These are phyloP conservation scores for Drosophila conformis DNA, from an alignment of 2,888 invertebrate species.

Conservation along the genomic window DNA sequence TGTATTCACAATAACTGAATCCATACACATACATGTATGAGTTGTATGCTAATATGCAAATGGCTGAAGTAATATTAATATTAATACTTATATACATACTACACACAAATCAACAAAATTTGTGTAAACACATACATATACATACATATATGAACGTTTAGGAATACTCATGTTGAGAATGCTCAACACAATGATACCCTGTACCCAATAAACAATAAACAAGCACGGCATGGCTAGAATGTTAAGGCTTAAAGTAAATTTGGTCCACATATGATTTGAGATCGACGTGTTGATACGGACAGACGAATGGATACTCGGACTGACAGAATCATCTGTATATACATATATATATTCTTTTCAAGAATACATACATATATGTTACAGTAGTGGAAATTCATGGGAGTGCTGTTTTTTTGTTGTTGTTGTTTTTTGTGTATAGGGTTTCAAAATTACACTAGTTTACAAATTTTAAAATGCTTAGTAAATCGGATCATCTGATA, in stretches of 20 bases:
- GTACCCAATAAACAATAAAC: conserved; percentile 14
- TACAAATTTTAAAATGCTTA: neutral
- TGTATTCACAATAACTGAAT: conserved; percentile 32
- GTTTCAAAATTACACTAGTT: conserved; percentile 5
- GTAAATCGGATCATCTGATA: conserved; percentile 1
- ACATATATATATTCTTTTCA: neutral
- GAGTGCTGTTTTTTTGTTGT: neutral
- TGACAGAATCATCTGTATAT: neutral
- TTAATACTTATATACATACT: conserved; percentile 16
- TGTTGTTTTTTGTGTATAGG: neutral
- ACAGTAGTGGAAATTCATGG: neutral
- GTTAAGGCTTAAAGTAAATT: neutral
- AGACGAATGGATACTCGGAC: neutral
- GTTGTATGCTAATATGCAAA: conserved; percentile 6
- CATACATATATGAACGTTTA: conserved; percentile 4
- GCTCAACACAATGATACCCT: conserved; percentile 10
- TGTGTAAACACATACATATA: conserved; percentile 10
- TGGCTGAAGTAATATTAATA: conserved; percentile 6
- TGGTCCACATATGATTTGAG: neutral
- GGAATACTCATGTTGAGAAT: neutral
- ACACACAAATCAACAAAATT: conserved; percentile 17
- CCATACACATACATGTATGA: conserved; percentile 15
- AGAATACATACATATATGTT: neutral
- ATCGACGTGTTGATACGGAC: neutral
- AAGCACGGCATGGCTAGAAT: neutral